A percentile compares a stretch with the other conserved stretches of the same genome.
These are phyloP conservation scores for Leptura quadrifasciata DNA, from an alignment of 2,888 invertebrate genomes.

Conservation along the genomic window DNA sequence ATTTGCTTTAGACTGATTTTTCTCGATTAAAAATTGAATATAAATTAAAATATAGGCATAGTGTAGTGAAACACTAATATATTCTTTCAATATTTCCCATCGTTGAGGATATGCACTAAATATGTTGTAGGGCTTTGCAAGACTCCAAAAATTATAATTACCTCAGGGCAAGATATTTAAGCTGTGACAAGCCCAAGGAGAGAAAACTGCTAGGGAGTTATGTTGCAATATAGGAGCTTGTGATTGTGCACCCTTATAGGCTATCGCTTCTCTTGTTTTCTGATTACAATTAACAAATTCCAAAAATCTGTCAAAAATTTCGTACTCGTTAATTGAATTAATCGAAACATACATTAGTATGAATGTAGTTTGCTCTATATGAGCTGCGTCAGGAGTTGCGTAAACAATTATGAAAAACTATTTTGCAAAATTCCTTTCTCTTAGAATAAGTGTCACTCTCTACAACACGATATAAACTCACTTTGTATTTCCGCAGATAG, in stretches of 20 bases:
- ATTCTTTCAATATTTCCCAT: constrained; percentile 1
- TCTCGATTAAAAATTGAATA: too few species aligned
- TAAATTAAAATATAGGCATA: too few species aligned
- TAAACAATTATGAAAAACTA: neutral
- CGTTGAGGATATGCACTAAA: neutral
- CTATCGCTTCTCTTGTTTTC: constrained; percentile 5
- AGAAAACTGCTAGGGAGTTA: constrained; percentile 6
- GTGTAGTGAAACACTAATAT: constrained; percentile 7
- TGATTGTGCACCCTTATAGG: neutral
- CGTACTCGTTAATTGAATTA: constrained; percentile 4
- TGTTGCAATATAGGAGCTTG: constrained; percentile 3
- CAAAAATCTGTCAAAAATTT: constrained; percentile 5
- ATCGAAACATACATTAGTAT: neutral
- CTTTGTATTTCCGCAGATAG: neutral
- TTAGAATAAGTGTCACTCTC: neutral
- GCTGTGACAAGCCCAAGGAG: constrained; percentile 1
- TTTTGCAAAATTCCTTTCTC: neutral
- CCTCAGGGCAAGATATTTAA: neutral
- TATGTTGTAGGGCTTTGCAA: neutral
- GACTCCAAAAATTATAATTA: constrained; percentile 4
- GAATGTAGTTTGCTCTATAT: constrained; percentile 11
- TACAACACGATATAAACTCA: constrained; percentile 2
- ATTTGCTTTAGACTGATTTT: too few species aligned
- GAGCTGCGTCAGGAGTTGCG: neutral
- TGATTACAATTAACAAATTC: constrained; percentile 8